Evolutionary conservation across 2,888 invertebrate species (phyloP), one percentile per base, ranked within the genome.

Genomic region (Lamellibrachia columna): DNA sequence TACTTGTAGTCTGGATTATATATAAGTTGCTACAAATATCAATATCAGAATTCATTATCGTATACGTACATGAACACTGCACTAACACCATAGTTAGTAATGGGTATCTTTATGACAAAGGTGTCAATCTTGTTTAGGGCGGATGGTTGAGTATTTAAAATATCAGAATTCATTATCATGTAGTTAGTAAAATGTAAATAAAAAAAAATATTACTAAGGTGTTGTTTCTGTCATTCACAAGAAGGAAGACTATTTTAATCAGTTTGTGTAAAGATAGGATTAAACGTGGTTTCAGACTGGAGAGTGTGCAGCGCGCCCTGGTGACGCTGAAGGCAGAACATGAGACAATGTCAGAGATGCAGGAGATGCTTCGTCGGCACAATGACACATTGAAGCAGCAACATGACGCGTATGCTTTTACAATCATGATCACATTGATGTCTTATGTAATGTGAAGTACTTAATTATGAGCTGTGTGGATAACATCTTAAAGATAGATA

Each of bases 301-400:
- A 95, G 92, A 94, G 93, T 91, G 91, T 94, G 53, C 95, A 95
- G 92, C 94, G 95, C 55, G 93, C 94, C 2, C 93, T 96, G 92
- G 94, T 94, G 15, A 94, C 95, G 15, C 93, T 95, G 53, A 95
- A 95, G 93, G 95, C 95, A 92, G 96, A 96, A 93, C 95, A 95
- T 93, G 94, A 95, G 93, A 95, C 96, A 1, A 93, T 96, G 92
- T 92, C 94, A 52, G 96, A 96, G 93, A 95, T 96, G 95, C 95
- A 96, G 93, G 95, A 96, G 58, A 95, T 96, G 94, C 93, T 96
- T 53, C 95, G 95, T 93, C 95, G 95, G 94, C 96, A 96, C 92
- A 95, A 96, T 92, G 95, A 96, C 91, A 95, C 95, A 40, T 94
- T 96, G 11, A 96, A 96, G 93, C 95, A 96, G 91, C 96, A 96